Base-by-base conservation (phyloP, 2,797 vertebrate species). In the Phrynocephalus vlangalii region DNA sequence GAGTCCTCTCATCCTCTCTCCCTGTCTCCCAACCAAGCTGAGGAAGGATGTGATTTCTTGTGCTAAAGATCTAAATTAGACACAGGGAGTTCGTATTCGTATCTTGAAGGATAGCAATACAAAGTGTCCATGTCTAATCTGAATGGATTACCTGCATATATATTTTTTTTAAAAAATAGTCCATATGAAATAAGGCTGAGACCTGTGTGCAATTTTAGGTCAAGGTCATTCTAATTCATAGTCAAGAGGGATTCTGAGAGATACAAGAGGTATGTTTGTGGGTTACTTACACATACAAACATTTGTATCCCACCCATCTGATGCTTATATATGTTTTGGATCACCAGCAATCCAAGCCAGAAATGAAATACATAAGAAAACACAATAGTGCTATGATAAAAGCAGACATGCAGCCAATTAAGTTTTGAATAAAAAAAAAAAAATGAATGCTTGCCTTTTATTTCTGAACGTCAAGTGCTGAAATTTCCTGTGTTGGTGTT, bases 401-500 rank as follows among this genome's bases (percentile, higher is more conserved):
- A 48, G 48, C 73, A 38, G 8, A 76, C 33, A 76, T 44, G 33
- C 44, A 48, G 38, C 73, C 24, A 33, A 24, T 76, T 10, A 76
- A 24, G 48, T 22, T 9, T 24, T 75, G 72, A 73, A 38, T 33
- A 73, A 33, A 22, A 9, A 5, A 22, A 2, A 72, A 72, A 30
- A 70, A 70, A 28, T 11, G 30, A 72, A 72, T 72, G 71, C 8
- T 38, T 20, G 33, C 6, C 33, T 44, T 82, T 71, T 24, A 75
- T 77, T 85, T 79, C 79, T 88, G 71, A 86, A 80, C 89, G 92
- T 83, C 91, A 89, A 87, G 87, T 92, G 52, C 33, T 86, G 85
- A 85, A 52, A 91, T 50, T 22, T 6, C 1, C 68, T 91, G 5
- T 38, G 6, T 70, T 18, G 73, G 56, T 63, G 22, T 76, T 91